Base-by-base conservation (phyloP, 1,140 invertebrate genomes). In the Tetraneura akinire region DNA sequence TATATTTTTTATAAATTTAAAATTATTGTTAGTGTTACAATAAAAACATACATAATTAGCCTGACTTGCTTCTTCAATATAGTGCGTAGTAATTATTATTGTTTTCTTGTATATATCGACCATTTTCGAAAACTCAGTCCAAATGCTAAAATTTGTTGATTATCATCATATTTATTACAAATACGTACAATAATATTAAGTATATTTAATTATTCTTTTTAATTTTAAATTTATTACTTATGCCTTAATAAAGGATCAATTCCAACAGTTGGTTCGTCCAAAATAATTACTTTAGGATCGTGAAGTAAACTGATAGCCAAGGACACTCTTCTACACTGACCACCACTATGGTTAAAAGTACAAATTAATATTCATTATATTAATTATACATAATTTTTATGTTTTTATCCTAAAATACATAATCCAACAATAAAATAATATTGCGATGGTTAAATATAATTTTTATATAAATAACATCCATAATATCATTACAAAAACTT, bases 301-400 rank as follows among this genome's bases (percentile, higher is more conserved):
- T 97, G 94, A 0, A 97, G 89, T 82, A 97, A 85, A 1, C 94
- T 92, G 13, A 91, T 91, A 4, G 94, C 94, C 64, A 98, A 91
- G 0, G 94, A 96, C 0, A 96, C 90, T 80, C 95, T 87, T 80
- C 96, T 87, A 85, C 95, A 92, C 85, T 97, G 94, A 0, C 96
- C 96, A 11, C 96, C 96, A 83, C 94, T 96, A 95, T 97, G 0
- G 96, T n/a, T n/a, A n/a, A n/a, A n/a, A n/a, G n/a, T n/a, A n/a
- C n/a, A n/a, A n/a, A n/a, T n/a, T n/a, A n/a, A n/a, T n/a, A n/a
- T n/a, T n/a, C n/a, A n/a, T n/a, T n/a, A n/a, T n/a, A n/a, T n/a
- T n/a, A n/a, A n/a, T n/a, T n/a, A n/a, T n/a, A n/a, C n/a, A n/a
- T n/a, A n/a, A n/a, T n/a, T n/a, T n/a, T n/a, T n/a, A n/a, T n/a